A percentile compares a stretch with the other conserved stretches of the same genome.
phyloP scores from a whole-genome alignment of 1,140 invertebrate genomes.

The Lucilia sericata region DNA sequence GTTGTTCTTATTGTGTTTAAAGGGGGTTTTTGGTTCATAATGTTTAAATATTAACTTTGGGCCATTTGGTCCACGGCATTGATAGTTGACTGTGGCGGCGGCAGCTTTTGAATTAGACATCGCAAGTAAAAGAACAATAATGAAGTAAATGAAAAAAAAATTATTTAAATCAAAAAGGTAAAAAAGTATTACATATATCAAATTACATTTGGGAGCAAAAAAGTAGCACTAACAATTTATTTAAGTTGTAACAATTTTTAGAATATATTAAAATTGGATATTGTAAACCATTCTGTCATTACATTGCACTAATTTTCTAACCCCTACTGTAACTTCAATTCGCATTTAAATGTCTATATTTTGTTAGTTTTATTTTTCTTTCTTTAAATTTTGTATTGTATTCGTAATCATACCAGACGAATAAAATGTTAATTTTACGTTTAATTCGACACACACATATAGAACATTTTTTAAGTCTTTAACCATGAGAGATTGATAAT shows the following conservation, averaged over 20 bases:
- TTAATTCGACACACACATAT: neutral
- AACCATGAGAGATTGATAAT: neutral
- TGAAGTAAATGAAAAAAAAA: neutral
- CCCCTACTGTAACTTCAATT: neutral
- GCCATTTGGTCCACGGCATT: conserved; percentile 14
- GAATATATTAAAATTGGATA: neutral
- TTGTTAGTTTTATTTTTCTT: neutral
- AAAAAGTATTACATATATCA: neutral
- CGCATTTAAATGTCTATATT: neutral
- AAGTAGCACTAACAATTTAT: neutral
- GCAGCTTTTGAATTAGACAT: conserved; percentile 3
- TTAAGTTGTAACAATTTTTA: neutral
- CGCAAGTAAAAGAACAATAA: neutral
- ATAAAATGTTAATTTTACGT: neutral
- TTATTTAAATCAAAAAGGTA: neutral
- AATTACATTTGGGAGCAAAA: neutral
- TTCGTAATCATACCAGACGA: neutral
- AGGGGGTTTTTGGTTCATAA: neutral
- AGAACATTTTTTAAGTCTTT: neutral
- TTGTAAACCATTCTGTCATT: neutral
- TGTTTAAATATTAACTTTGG: conserved; percentile 17
- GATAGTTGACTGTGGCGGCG: conserved; percentile 10
- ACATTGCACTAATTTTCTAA: neutral
- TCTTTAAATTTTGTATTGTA: neutral
- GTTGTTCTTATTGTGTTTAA: neutral